Evolutionary conservation across 2,113 vertebrate species (phyloP).

Genomic region (Columbina picui): DNA sequence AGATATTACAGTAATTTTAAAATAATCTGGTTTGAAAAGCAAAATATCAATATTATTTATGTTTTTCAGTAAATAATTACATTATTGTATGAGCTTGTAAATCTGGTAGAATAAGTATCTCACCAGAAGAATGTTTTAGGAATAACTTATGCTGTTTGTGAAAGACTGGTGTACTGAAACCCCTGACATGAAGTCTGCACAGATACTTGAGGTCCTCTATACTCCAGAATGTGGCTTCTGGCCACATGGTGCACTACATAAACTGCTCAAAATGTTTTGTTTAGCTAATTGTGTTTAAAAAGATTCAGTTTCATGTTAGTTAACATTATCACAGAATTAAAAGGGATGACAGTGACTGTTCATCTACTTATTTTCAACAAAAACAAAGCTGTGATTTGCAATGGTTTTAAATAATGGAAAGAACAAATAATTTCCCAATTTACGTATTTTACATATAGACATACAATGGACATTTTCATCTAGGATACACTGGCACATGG

Average conservation of each 20-base stretch:
- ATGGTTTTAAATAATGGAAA: background rate
- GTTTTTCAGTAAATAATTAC: background rate
- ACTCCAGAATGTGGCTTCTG: background rate
- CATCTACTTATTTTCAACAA: background rate
- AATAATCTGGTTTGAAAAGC: background rate
- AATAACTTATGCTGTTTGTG: background rate
- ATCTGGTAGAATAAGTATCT: background rate
- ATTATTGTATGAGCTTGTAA: background rate
- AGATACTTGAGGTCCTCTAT: background rate
- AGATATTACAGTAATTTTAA: background rate
- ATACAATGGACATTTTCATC: background rate
- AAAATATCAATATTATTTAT: background rate
- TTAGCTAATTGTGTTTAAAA: background rate
- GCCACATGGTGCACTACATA: fast-evolving
- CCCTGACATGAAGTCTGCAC: background rate
- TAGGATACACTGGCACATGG: background rate
- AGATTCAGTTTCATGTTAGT: background rate
- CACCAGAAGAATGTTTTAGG: background rate
- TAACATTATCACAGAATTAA: background rate
- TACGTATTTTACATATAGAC: background rate
- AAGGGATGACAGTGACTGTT: background rate
- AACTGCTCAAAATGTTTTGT: background rate
- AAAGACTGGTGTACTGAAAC: background rate
- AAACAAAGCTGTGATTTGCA: background rate
- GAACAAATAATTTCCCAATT: background rate